Evolutionary conservation across 2,888 invertebrate genomes (phyloP).

Genomic region (Hypomecis atomaria): DNA sequence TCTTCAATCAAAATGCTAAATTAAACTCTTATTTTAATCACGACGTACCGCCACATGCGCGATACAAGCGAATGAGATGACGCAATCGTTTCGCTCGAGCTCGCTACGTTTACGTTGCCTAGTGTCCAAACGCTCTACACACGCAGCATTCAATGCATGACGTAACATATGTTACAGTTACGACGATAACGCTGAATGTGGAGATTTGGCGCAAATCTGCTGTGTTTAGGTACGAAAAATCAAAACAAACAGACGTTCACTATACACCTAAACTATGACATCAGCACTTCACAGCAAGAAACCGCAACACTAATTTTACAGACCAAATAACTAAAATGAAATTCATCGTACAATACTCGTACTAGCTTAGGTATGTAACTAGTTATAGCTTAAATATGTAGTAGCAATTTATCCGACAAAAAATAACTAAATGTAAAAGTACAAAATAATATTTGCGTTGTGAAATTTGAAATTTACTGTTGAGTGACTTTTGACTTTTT

Average conservation of each 20-base stretch:
- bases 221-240: neutral
- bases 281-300: neutral
- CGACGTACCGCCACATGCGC: too few relatives aligned
- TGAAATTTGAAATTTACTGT: too few relatives aligned
- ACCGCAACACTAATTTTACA: neutral
- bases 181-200: neutral
- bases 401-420: too few relatives aligned
- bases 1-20: too few relatives aligned
- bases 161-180: neutral
- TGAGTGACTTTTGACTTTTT: too few relatives aligned
- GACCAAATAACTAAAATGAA: too few relatives aligned
- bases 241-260: neutral
- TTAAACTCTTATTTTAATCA: too few relatives aligned
- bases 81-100: neutral
- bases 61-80: neutral
- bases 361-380: too few relatives aligned
- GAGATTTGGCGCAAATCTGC: neutral
- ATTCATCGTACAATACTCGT: too few relatives aligned
- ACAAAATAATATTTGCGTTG: too few relatives aligned
- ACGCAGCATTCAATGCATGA: conserved; percentile 1
- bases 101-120: neutral
- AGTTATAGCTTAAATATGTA: too few relatives aligned
- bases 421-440: too few relatives aligned
- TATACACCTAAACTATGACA: neutral
- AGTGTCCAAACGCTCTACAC: neutral